phyloP scores from a whole-genome alignment of 2,888 invertebrate species.

The Sinelater perroti region DNA sequence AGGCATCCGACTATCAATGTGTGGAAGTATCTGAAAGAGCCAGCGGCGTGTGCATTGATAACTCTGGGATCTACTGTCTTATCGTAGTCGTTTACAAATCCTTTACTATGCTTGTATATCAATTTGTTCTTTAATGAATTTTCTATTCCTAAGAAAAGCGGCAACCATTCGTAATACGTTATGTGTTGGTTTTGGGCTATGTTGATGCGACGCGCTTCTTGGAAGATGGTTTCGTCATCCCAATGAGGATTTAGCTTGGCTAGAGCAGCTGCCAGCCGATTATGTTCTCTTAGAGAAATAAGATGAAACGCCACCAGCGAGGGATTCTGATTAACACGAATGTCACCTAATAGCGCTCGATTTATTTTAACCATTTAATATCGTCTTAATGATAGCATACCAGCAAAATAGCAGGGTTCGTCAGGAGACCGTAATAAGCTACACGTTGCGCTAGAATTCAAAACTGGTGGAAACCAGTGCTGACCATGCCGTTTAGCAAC shows the following conservation, averaged over 20 bases:
- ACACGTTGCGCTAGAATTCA: conserved; percentile 76
- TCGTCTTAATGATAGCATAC: too few species aligned
- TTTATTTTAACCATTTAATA: too few species aligned
- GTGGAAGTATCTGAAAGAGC: conserved; percentile 79
- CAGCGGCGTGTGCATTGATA: conserved; percentile 75
- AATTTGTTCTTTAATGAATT: conserved; percentile 70
- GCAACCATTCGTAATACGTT: conserved; percentile 81
- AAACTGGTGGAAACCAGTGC: conserved; percentile 77
- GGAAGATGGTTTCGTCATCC: too few species aligned
- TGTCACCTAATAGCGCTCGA: too few species aligned
- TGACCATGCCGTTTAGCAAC: too few species aligned
- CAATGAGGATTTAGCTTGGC: too few species aligned
- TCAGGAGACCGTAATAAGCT: conserved; percentile 64
- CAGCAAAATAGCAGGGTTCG: conserved; percentile 80
- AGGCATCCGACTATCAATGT: too few species aligned
- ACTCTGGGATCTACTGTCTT: conserved; percentile 70
- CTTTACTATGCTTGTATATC: conserved; percentile 67
- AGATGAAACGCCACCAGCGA: conserved; percentile 76
- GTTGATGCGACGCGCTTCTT: too few species aligned
- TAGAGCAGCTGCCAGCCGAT: too few species aligned
- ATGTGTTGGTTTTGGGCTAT: too few species aligned
- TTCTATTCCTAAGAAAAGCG: conserved; percentile 74
- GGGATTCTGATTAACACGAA: conserved; percentile 75
- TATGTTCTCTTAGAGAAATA: conserved; percentile 73
- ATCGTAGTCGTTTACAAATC: conserved; percentile 75